Base-by-base conservation (phyloP, 2,888 invertebrate genomes). In the Pecten maximus region DNA sequence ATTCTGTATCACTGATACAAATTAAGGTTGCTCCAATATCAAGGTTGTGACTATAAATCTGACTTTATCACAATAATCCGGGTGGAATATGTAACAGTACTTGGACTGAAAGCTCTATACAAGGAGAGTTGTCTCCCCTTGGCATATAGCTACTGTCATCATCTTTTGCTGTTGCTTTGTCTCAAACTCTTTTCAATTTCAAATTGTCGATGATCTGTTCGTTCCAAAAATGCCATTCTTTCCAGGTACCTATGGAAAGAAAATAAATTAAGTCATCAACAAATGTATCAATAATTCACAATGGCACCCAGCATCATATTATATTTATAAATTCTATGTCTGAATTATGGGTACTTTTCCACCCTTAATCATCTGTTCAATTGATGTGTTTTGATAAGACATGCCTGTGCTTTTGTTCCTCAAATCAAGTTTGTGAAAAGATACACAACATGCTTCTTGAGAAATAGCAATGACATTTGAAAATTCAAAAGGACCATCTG, bases 181-280 rank as follows among this genome's bases (percentile, higher is more conserved):
- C 99, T 97, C 95, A 99, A 96, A 94, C 98, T 97, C 94, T 98
- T 98, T 96, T 99, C 99, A 87, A 98, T 98, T 97, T 99, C 99
- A 97, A 99, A 99, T 96, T 99, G 98, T 87, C 99, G 97, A 88
- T 98, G 96, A 97, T 99, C 99, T 0, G 99, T 98, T 92, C 99
- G 97, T 95, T 98, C 98, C 90, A 99, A 97, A 96, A 99, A 99
- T 95, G 98, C 99, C 97, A 98, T 98, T 89, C 98, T 98, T 90
- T 99, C 99, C 96, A 99, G 97, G 96, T 98, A 99, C 23, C 98
- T 96, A 93, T 44, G 94, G 94, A 87, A 90, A 40, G 86, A 91
- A 10, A 87, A 87, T 4, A 87, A 35, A 39, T 39, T 28, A 10
- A 87, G 40, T 39, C 6, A 12, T 35, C 19, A 10, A n/a, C n/a